Evolutionary conservation across 2,113 vertebrate species (phyloP), one percentile per base, ranked within the genome.

Genomic region (Hypanus sabinus): DNA sequence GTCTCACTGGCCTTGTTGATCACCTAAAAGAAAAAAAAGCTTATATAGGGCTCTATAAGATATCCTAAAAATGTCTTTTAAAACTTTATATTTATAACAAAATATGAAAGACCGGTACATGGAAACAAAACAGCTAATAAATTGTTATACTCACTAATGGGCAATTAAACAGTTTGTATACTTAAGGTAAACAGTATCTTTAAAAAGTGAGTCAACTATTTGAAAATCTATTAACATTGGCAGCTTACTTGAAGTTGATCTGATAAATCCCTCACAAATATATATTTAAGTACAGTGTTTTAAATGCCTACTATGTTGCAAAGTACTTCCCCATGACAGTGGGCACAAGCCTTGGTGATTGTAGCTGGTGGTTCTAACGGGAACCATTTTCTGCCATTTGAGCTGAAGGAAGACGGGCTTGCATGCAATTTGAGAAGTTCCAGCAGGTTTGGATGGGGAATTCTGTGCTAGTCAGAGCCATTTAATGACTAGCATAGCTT

Each of bases 1-100:
- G 98, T 99, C 95, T 99, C 98, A 73, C 99, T 99, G 94, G 99
- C 99, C 95, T 99, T 99, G 96, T 97, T 98, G 96, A 99, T 99
- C 95, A 99, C 97, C 99, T 99, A 95, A n/a, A 94, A 95, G 93
- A 95, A 94, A 77, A 95, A n/a, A 88, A 94, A 24, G 55, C 94
- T 46, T 46, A 46, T 62, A 87, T 7, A 88, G 60, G 30, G 16
- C 60, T 30, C 27, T 88, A 6, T 88, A 33, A 90, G 85, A 90
- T 65, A 46, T 46, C 46, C 46, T 46, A 46, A 46, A 46, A 46
- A 46, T 46, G 46, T 46, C 46, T 46, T 46, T 46, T 46, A 46
- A 46, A 46, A 46, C 46, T 46, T 46, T 46, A 46, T 46, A 46
- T 71, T 93, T 38, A 46, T 1, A 46, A 92, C 22, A 55, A 73